Percentiles rank a stretch among this genome's conserved stretches.
phyloP scores from a whole-genome alignment of 2,797 vertebrate species.

The Hipposideros larvatus region DNA sequence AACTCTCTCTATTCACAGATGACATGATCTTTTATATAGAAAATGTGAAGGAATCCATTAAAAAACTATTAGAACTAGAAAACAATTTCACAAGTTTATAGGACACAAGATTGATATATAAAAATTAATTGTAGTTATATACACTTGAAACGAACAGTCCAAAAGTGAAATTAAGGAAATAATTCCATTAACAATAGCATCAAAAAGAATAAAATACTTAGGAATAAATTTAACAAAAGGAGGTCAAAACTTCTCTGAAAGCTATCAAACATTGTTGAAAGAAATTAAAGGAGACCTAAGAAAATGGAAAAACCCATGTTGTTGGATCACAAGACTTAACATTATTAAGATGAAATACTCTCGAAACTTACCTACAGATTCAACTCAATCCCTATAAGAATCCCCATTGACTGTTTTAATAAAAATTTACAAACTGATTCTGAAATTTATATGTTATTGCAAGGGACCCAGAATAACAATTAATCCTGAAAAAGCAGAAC shows the following conservation, averaged over 20 bases:
- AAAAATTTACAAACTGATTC: neutral
- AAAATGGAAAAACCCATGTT: neutral
- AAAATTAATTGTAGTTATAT: conserved; percentile 25
- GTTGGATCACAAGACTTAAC: neutral
- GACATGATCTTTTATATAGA: neutral
- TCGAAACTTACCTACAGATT: neutral
- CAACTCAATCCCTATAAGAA: neutral
- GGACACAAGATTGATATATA: neutral
- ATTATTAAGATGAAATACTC: neutral
- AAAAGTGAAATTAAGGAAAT: neutral
- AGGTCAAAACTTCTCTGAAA: neutral
- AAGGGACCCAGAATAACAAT: neutral
- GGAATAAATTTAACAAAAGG: neutral
- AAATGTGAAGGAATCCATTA: neutral
- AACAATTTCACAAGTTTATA: neutral
- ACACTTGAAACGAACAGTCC: neutral
- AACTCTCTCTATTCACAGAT: neutral
- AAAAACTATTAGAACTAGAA: conserved; percentile 42
- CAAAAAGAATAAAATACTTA: neutral
- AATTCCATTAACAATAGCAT: neutral
- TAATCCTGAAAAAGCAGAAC: conserved; percentile 30
- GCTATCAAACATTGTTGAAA: neutral
- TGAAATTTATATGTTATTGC: neutral
- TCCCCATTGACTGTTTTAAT: neutral
- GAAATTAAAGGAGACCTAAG: neutral